These are phyloP conservation scores for Notolabrus celidotus DNA, from an alignment of 2,797 vertebrate species.

Conservation along the genomic window DNA sequence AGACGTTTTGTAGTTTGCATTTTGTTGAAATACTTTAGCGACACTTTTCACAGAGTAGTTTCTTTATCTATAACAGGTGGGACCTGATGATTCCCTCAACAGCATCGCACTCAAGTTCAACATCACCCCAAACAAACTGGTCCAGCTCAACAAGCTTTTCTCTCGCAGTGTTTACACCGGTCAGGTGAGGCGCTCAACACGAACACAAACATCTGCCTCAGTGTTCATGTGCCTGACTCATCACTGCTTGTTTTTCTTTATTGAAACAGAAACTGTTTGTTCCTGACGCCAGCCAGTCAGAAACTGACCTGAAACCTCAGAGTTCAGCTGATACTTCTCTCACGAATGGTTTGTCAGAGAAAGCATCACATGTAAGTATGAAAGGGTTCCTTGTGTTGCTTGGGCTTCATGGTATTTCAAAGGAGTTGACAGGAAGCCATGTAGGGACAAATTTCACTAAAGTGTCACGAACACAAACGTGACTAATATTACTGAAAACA, in stretches of 20 bases:
- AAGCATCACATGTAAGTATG: constrained; percentile 66
- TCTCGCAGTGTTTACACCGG: constrained; percentile 94
- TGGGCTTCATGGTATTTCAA: not conserved
- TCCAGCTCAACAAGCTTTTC: constrained; percentile 96
- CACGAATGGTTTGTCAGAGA: constrained; percentile 49
- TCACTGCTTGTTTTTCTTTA: not conserved
- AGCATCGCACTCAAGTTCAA: constrained; percentile 97
- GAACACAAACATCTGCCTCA: not conserved
- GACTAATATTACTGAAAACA: not conserved
- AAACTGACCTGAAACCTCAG: constrained; percentile 65
- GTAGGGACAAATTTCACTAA: not conserved
- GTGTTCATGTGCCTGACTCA: constrained; percentile 11
- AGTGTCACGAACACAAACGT: not conserved
- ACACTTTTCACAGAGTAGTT: not conserved
- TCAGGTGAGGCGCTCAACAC: constrained; percentile 86
- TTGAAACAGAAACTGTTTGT: constrained; percentile 83
- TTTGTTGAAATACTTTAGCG: not conserved
- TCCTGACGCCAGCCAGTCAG: constrained; percentile 78
- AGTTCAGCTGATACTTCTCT: constrained; percentile 42
- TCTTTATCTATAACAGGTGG: constrained; percentile 82
- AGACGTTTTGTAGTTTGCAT: not conserved
- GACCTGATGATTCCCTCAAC: constrained; percentile 91
- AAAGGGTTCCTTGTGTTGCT: not conserved
- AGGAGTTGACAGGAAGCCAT: not conserved
- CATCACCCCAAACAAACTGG: constrained; percentile 96